Evolutionary conservation across 35 echinoderm and acorn worm genomes (phyloP).

Genomic region (Acanthaster planci): DNA sequence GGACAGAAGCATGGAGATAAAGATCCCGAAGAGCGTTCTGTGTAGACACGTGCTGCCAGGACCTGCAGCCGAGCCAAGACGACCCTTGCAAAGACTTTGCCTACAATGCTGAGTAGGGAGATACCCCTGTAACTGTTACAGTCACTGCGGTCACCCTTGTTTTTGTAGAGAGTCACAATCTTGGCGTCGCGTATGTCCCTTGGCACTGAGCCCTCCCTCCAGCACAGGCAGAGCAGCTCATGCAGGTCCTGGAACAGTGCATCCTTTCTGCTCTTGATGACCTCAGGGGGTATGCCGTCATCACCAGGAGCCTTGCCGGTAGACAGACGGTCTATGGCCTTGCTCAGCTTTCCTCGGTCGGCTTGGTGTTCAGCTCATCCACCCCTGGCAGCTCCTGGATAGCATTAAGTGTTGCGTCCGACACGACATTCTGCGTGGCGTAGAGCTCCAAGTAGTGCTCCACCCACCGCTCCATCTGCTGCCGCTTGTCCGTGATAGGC

Average conservation of each 20-base stretch:
- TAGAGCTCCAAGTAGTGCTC: constrained; percentile 45
- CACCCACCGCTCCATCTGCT: constrained; percentile 29
- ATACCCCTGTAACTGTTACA: constrained; percentile 44
- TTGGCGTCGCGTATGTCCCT: constrained; percentile 49
- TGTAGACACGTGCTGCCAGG: no score
- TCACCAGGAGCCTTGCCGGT: constrained; percentile 40
- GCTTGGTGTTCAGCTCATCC: constrained; percentile 40
- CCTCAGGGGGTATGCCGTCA: constrained; percentile 33
- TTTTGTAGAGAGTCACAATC: constrained; percentile 63
- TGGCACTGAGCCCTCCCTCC: constrained; percentile 21
- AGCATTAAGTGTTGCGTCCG: constrained; percentile 31
- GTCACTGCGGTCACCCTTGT: no score
- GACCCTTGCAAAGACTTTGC: constrained; percentile 42
- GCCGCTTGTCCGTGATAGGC: background rate
- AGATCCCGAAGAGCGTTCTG: no score
- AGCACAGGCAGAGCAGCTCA: constrained; percentile 44
- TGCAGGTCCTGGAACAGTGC: constrained; percentile 16
- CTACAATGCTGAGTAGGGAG: constrained; percentile 27
- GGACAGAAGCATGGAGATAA: no score
- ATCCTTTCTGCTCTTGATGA: constrained; percentile 48
- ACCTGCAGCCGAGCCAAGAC: constrained; percentile 17
- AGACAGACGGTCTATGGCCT: constrained; percentile 16
- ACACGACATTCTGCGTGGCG: constrained; percentile 40
- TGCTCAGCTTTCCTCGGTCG: constrained; percentile 55
- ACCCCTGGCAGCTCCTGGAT: constrained; percentile 22